These are phyloP conservation scores for Microplitis demolitor DNA, from an alignment of 1,140 invertebrate species.

Conservation along the genomic window DNA sequence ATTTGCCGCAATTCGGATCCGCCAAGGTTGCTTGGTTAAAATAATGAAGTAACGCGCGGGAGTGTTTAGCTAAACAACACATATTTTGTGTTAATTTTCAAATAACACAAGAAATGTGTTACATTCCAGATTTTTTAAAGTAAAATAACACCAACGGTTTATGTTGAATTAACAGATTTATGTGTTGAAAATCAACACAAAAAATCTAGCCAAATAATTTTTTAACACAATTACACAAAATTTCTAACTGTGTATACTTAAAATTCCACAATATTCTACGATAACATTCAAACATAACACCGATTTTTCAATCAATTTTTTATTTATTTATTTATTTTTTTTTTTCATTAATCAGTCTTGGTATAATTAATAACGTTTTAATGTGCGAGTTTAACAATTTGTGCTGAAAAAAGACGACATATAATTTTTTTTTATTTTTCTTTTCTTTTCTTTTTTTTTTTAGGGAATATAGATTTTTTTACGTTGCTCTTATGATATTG, in stretches of 20 bases:
- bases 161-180: too few species aligned
- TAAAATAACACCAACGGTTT: too few species aligned
- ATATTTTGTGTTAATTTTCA: too few species aligned
- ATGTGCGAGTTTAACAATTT: slow-evolving; percentile 41
- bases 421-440: not conserved
- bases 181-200: too few species aligned
- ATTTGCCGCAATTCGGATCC: too few species aligned
- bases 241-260: slow-evolving; percentile 53
- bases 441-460: not conserved
- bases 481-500: not conserved
- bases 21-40: too few species aligned
- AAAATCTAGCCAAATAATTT: too few species aligned
- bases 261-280: slow-evolving; percentile 53
- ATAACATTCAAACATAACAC: slow-evolving; percentile 61
- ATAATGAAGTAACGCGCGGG: too few species aligned
- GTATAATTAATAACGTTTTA: slow-evolving; percentile 50
- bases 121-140: too few species aligned
- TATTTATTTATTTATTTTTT: slow-evolving; percentile 18
- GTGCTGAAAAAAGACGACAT: slow-evolving; percentile 17
- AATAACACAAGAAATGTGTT: too few species aligned
- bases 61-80: too few species aligned
- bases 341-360: slow-evolving; percentile 56
- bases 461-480: not conserved
- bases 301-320: slow-evolving; percentile 41
- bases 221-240: too few species aligned